Conservation (phyloP, 2,113 vertebrate genomes). For the Cygnus atratus region DNA sequence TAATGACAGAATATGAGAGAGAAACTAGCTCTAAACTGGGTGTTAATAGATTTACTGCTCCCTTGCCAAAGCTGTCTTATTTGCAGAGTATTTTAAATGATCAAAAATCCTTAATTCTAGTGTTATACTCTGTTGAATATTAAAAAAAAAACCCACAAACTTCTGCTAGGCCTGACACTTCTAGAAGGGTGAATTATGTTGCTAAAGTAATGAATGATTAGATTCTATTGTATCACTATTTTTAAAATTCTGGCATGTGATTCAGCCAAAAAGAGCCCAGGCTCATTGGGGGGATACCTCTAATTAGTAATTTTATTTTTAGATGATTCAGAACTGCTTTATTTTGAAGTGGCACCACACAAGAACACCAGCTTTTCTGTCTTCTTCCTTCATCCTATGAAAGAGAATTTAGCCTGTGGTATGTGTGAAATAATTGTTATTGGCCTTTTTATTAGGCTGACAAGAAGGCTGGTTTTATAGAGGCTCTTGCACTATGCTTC, state of each 20-base stretch:
- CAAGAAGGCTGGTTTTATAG: neutral
- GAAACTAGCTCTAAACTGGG: neutral
- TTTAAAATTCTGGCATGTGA: neutral
- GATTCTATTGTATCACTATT: neutral
- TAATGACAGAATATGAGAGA: neutral
- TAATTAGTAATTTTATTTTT: slow-evolving; percentile 29
- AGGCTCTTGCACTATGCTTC: neutral
- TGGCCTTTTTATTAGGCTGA: neutral
- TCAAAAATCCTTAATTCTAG: neutral
- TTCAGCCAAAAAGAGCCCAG: neutral
- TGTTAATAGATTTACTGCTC: neutral
- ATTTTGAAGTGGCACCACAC: slow-evolving; percentile 82
- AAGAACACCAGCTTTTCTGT: slow-evolving; percentile 79
- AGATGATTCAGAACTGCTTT: slow-evolving; percentile 70
- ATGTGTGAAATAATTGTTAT: slow-evolving; percentile 43
- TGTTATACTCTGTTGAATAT: neutral
- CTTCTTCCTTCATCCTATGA: slow-evolving; percentile 75
- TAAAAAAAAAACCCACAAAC: no score
- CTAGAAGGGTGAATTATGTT: neutral
- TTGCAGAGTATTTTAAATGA: neutral
- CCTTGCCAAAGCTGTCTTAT: neutral
- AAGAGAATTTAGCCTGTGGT: slow-evolving; percentile 81
- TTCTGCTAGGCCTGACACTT: neutral
- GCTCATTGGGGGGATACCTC: neutral
- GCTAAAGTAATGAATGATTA: neutral